A percentile compares a stretch with the other conserved stretches of the same genome.
Conservation (phyloP, 2,888 invertebrate genomes). For the Cataglyphis albicans region DNA sequence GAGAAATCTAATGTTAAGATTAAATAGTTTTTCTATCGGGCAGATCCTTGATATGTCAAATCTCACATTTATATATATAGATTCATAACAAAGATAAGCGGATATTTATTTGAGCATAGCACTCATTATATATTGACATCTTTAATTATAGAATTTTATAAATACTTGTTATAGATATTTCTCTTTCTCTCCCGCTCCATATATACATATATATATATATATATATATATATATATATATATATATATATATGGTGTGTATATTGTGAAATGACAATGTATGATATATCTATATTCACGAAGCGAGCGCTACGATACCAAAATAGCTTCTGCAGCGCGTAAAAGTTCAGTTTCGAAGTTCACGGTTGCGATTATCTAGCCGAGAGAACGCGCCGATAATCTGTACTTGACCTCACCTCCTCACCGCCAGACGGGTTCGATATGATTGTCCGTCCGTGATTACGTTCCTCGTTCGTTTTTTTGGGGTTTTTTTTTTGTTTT, state of each 20-base stretch:
- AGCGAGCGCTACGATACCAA: background rate
- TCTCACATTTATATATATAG: background rate
- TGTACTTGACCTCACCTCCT: conserved; percentile 35
- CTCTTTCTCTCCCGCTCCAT: no score
- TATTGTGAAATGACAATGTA: background rate
- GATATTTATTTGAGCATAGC: no score
- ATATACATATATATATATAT: no score
- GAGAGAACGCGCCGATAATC: conserved; percentile 36
- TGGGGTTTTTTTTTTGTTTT: conserved; percentile 6
- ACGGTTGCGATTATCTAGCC: conserved; percentile 15
- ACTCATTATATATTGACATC: no score
- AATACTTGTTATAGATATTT: no score
- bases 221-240: no score
- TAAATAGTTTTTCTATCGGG: background rate
- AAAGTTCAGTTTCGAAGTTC: conserved; percentile 19
- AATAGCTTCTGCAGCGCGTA: background rate
- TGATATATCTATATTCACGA: background rate
- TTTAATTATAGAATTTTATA: no score
- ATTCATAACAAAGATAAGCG: background rate
- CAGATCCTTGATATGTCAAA: background rate
- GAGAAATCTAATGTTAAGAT: background rate
- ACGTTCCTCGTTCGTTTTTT: background rate
- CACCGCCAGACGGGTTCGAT: conserved; percentile 4
- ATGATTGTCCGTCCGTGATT: conserved; percentile 34
- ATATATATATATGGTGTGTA: background rate